Base-by-base conservation (phyloP, 2,797 vertebrate genomes). In the Notamacropus eugenii region DNA sequence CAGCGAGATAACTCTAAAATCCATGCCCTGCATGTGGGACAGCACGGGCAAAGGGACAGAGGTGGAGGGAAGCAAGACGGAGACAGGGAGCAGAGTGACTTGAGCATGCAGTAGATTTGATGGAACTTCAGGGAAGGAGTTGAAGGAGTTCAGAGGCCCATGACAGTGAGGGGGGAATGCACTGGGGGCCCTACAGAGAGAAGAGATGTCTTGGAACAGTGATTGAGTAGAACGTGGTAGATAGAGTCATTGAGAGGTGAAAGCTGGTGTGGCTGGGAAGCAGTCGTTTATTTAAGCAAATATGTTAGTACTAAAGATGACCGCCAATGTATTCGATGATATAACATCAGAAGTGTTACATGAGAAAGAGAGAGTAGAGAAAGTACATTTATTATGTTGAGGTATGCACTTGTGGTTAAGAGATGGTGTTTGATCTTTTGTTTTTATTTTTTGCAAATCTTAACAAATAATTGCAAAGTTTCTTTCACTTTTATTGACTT, bases 401-500 rank as follows among this genome's bases (percentile, higher is more conserved):
- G 22, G 74, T 82, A 46, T 46, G 22, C 5, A 9, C 10, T 31
- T 94, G 3, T 97, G 93, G n/a, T 19, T 95, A 55, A 93, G 92
- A 5, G 67, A 90, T 90, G 34, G 92, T 92, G 31, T 97, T 22
- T 90, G 90, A 58, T 54, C 90, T 95, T 92, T 94, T 95, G 13
- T 59, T 31, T 16, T 62, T 59, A 54, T 96, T 92, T 95, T 96
- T 40, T 94, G 9, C 82, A 92, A 96, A 62, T 94, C 14, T 10
- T 40, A 3, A 1, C 94, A 58, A n/a, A 95, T 97, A 94, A 92
- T 46, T 94, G 92, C 1, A 92, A 46, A 93, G 90, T 40, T 1
- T 90, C 55, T 90, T 98, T 98, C 91, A 19, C 93, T 93, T 87
- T 54, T 93, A 57, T 92, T 96, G 14, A 94, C 24, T 82, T 95